Evolutionary conservation across 2,113 vertebrate species (phyloP).

Genomic region (Neolamprologus kungweensis): DNA sequence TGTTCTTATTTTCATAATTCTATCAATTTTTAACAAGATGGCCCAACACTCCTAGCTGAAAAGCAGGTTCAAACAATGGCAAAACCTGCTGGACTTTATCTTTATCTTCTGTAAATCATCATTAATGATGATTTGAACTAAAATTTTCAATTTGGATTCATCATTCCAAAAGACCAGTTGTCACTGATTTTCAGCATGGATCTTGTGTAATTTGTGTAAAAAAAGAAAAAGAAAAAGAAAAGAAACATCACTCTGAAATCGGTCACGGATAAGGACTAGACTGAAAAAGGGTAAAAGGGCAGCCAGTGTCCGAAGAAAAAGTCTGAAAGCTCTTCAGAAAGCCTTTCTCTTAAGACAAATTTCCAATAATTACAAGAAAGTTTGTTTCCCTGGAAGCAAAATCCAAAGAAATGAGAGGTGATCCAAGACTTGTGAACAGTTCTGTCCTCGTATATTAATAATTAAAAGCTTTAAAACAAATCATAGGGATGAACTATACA

Average conservation of each 20-base stretch:
- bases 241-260: background rate
- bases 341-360: background rate
- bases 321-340: background rate
- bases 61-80: background rate
- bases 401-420: background rate
- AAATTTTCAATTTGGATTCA: background rate
- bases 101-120: background rate
- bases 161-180: background rate
- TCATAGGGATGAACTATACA: background rate
- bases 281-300: background rate
- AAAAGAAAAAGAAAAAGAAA: background rate
- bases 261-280: fast-evolving
- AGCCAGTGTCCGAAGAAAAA: background rate
- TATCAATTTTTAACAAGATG: background rate
- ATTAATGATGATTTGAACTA: background rate
- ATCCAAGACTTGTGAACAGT: background rate
- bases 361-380: background rate
- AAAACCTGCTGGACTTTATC: background rate
- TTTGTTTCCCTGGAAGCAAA: background rate
- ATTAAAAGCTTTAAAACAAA: background rate
- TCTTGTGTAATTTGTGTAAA: background rate
- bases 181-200: background rate
- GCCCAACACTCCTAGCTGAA: background rate
- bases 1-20: background rate
- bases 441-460: background rate